Base-by-base conservation (phyloP, 2,797 vertebrate species). In the Gymnoscopelus microlampas region DNA sequence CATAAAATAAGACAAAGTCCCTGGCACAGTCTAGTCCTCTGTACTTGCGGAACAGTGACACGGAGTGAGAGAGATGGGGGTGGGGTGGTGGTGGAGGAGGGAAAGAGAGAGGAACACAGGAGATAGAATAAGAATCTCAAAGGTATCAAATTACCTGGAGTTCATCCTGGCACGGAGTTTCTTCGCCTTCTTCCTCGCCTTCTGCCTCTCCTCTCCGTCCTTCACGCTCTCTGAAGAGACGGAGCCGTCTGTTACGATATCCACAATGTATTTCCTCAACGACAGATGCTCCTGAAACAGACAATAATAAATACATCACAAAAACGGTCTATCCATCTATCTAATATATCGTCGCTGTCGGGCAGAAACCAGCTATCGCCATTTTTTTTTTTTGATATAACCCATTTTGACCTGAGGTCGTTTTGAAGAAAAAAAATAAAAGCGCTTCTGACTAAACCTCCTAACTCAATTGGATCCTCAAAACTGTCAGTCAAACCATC, bases 101-200 rank as follows among this genome's bases (percentile, higher is more conserved):
- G 14, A 23, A 54, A 60, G 19, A 57, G 63, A 58, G 39, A 54
- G 44, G 44, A 47, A 39, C 13, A 53, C 3, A n/a, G 57, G 32
- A 57, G 13, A 50, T 29, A 26, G 60, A 48, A 3, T 63, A 5
- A 29, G 19, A 26, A 32, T 23, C 9, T 35, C 70, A 72, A 5
- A 53, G 57, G 74, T 44, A 2, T 8, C 35, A 35, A 15, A 26
- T 88, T 93, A 99, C 98, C 97, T 97, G 86, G 95, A 96, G 87
- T 97, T 98, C 96, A 99, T 98, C 54, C 98, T 94, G 3, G 96
- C 94, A 9, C 97, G 96, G 14, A 99, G 95, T 81, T 98, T 99
- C 90, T 98, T 99, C 24, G 95, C 95, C 83, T 97, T 99, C 91
- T 96, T 99, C 73, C 96, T 95, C 2, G 94, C 95, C 88, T 96